phyloP scores from a whole-genome alignment of 2,113 vertebrate species.

The Ophthalmolycus amberensis region DNA sequence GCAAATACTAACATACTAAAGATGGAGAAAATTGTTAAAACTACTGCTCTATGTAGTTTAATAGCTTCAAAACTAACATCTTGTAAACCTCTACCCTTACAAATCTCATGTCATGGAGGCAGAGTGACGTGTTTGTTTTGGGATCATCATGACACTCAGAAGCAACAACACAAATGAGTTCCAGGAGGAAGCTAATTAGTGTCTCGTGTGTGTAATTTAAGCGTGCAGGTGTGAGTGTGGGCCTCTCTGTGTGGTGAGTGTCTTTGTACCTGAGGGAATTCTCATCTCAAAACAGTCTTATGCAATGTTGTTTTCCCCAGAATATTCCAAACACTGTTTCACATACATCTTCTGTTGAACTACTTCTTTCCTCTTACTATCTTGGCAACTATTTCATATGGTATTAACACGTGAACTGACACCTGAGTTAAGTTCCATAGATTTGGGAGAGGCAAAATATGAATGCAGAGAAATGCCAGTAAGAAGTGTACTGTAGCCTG shows the following conservation, averaged over 20 bases:
- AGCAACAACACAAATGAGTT: slow-evolving; percentile 41
- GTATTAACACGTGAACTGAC: background rate
- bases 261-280: slow-evolving; percentile 9
- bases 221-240: background rate
- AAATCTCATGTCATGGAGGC: background rate
- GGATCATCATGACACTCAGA: background rate
- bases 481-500: background rate
- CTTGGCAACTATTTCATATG: background rate
- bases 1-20: too few species aligned
- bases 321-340: background rate
- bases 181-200: slow-evolving; percentile 35
- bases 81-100: too few species aligned
- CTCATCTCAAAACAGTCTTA: slow-evolving; percentile 36
- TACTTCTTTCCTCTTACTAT: background rate
- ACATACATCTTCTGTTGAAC: background rate
- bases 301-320: slow-evolving; percentile 24
- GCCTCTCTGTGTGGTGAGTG: background rate
- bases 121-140: slow-evolving; percentile 8
- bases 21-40: too few species aligned
- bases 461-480: background rate
- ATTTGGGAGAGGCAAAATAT: background rate
- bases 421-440: background rate
- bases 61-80: too few species aligned
- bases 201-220: slow-evolving; percentile 35
- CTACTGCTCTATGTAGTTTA: too few species aligned